Base-by-base conservation (phyloP, 2,113 vertebrate genomes). In the Podarcis raffonei region DNA sequence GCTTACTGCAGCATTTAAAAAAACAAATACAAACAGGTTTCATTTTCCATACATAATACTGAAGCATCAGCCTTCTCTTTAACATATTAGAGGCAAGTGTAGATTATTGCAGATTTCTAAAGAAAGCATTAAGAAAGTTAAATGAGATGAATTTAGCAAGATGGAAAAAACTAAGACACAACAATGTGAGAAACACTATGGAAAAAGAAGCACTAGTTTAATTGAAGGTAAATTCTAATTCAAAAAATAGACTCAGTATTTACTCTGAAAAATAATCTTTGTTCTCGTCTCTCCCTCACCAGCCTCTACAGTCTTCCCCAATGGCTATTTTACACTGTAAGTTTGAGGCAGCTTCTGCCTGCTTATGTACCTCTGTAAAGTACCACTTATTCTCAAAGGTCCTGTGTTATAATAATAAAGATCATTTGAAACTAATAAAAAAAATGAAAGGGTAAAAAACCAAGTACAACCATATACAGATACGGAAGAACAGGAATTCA, bases 401-500 rank as follows among this genome's bases (percentile, higher is more conserved):
- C 6, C 27, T 35, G 2, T 23, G 9, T 48, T 53, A 23, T 37
- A 57, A 74, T 82, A 65, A 65, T 35, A 66, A 82, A 12, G n/a
- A 37, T 15, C 20, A 11, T 48, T 71, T 66, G 27, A 69, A 35
- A 20, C 6, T 71, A 32, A 68, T 48, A 78, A 30, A 30, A 74
- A 2, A 35, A 13, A 20, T 48, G 48, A 53, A 74, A 57, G 42
- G 25, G 32, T 66, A 23, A 62, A 57, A 75, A 69, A 1, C 30
- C 3, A 84, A 8, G 25, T 18, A 87, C 5, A 69, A 53, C 42
- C 30, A 42, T 32, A 59, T n/a, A 32, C 4, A 62, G n/a, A 23
- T 76, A 76, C 30, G 18, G 16, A 1, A 75, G 87, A 92, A 85
- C 27, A 59, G 5, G 1, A 90, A 59, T 59, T 89, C 83, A 80